Conservation (phyloP, 1,140 invertebrate species). For the Epicauta chinensis region DNA sequence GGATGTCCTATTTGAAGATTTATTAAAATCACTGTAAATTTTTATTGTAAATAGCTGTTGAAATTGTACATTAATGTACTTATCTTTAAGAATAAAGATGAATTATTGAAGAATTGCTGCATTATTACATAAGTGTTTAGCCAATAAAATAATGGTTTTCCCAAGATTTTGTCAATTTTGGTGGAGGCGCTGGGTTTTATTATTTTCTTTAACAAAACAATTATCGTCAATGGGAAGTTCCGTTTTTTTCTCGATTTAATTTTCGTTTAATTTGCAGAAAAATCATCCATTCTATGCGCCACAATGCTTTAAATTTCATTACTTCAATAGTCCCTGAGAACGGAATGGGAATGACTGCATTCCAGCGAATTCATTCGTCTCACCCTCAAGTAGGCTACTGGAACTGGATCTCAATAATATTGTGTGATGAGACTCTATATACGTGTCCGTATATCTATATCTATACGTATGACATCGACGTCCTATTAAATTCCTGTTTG, state of each 20-base stretch:
- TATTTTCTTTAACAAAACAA: too few species aligned
- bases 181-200: too few species aligned
- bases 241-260: neutral
- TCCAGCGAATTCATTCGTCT: too few species aligned
- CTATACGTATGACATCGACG: too few species aligned
- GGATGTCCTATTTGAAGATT: constrained; percentile 46
- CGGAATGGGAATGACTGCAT: too few species aligned
- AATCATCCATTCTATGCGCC: neutral
- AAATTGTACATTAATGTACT: constrained; percentile 1
- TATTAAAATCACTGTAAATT: constrained; percentile 42
- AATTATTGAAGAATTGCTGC: neutral
- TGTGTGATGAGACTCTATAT: too few species aligned
- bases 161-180: too few species aligned
- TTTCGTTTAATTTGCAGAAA: neutral
- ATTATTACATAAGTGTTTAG: neutral
- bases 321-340: too few species aligned
- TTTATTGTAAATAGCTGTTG: constrained; percentile 1
- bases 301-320: neutral
- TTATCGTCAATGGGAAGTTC: neutral
- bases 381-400: too few species aligned
- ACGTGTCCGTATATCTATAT: too few species aligned
- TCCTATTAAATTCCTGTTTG: too few species aligned
- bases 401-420: too few species aligned
- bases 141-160: neutral
- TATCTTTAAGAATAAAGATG: neutral